Evolutionary conservation across 2,888 invertebrate genomes (phyloP).

Genomic region (Megamerina dolium): DNA sequence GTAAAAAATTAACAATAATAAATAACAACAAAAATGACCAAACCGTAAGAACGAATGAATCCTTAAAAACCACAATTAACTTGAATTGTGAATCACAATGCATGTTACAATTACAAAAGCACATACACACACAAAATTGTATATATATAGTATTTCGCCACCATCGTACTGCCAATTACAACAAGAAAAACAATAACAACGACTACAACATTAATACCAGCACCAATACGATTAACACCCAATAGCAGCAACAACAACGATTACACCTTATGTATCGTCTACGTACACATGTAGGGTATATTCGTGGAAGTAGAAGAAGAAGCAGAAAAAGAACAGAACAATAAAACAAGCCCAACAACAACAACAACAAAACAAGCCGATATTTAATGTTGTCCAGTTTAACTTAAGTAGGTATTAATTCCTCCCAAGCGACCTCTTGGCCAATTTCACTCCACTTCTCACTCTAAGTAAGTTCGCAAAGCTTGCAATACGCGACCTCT

Average conservation of each 20-base stretch:
- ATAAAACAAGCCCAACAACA: background rate
- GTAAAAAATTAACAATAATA: too few species aligned
- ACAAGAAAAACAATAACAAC: slow-evolving; percentile 3
- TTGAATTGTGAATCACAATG: slow-evolving; percentile 20
- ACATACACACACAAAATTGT: background rate
- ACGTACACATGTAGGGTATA: too few species aligned
- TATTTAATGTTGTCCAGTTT: slow-evolving; percentile 2
- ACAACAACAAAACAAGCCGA: background rate
- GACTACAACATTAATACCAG: background rate
- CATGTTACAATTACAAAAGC: slow-evolving; percentile 1
- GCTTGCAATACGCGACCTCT: background rate
- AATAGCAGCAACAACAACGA: background rate
- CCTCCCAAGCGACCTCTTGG: slow-evolving; percentile 26
- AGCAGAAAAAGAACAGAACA: too few species aligned
- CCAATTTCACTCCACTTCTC: too few species aligned
- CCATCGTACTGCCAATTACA: background rate
- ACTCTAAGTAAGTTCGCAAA: too few species aligned
- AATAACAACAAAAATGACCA: slow-evolving; percentile 17
- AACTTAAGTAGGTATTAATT: slow-evolving; percentile 43
- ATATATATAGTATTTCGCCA: too few species aligned
- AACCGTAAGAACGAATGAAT: slow-evolving; percentile 12
- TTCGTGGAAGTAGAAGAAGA: too few species aligned
- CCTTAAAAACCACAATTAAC: slow-evolving; percentile 4
- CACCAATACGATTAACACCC: background rate
- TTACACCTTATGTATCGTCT: too few species aligned